Percentiles rank a stretch among this genome's conserved stretches.
Conservation (phyloP, 2,797 vertebrate genomes). For the Caiman crocodilus region DNA sequence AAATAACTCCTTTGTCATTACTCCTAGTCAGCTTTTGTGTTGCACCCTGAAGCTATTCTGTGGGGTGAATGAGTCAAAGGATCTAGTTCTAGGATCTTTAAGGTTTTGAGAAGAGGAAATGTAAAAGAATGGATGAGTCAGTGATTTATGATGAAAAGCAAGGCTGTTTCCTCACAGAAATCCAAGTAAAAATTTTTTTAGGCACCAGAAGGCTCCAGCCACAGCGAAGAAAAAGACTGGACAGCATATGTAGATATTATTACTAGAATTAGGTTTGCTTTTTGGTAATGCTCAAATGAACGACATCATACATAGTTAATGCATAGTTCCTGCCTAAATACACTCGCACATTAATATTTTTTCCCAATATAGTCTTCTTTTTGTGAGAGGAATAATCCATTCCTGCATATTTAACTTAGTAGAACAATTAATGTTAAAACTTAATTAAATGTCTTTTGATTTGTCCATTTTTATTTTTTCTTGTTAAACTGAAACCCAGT, state of each 20-base stretch:
- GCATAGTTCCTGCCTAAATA: neutral
- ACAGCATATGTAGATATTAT: neutral
- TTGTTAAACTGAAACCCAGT: neutral
- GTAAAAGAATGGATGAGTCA: constrained; percentile 20
- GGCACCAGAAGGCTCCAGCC: neutral
- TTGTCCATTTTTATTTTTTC: neutral
- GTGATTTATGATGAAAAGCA: constrained; percentile 31
- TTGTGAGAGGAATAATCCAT: neutral
- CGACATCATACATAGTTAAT: neutral
- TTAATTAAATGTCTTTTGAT: neutral
- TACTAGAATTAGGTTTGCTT: neutral
- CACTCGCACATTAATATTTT: neutral
- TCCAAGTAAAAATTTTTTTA: constrained; percentile 24
- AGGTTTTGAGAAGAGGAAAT: constrained; percentile 16
- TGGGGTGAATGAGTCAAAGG: neutral
- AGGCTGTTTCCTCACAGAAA: constrained; percentile 7
- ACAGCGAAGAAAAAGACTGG: neutral
- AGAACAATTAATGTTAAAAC: neutral
- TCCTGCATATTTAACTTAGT: neutral
- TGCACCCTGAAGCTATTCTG: neutral
- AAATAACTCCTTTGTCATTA: neutral
- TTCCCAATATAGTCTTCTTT: neutral
- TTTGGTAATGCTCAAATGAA: neutral
- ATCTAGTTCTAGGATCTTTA: neutral
- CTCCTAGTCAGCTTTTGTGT: neutral